Evolutionary conservation across 2,888 invertebrate genomes (phyloP).

Genomic region (Euclidia mi): DNA sequence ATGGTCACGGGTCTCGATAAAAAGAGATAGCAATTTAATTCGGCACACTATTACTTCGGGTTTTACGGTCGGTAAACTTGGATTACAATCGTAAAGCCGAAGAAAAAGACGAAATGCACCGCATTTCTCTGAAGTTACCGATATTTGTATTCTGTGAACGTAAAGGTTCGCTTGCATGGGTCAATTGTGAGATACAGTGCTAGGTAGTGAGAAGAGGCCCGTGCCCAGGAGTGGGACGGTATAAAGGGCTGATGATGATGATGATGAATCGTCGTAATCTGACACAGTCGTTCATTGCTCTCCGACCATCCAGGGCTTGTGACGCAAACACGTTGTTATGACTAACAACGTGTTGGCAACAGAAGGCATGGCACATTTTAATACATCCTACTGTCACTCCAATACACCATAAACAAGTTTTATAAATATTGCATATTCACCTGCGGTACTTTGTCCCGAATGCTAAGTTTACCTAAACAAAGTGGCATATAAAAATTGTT

Average conservation of each 20-base stretch:
- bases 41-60: conserved; percentile 63
- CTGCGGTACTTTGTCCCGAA: not conserved
- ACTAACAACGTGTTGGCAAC: no score
- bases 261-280: no score
- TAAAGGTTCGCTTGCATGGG: conserved; percentile 62
- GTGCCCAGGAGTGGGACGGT: no score
- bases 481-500: not conserved
- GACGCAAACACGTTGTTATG: no score
- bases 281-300: no score
- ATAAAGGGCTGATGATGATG: no score
- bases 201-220: not conserved
- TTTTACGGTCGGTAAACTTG: conserved; percentile 78
- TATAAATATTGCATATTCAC: conserved; percentile 1
- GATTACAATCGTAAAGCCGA: conserved; percentile 81
- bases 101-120: conserved; percentile 73
- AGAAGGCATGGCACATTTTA: no score
- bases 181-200: conserved; percentile 61
- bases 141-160: conserved; percentile 75
- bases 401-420: no score
- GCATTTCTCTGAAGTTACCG: conserved; percentile 9
- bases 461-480: not conserved
- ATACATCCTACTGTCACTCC: no score
- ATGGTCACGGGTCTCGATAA: conserved; percentile 59
- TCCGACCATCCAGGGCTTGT: no score
- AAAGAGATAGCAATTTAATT: conserved; percentile 70